Base-by-base conservation (phyloP, 1,140 invertebrate species). In the Anthonomus grandis region DNA sequence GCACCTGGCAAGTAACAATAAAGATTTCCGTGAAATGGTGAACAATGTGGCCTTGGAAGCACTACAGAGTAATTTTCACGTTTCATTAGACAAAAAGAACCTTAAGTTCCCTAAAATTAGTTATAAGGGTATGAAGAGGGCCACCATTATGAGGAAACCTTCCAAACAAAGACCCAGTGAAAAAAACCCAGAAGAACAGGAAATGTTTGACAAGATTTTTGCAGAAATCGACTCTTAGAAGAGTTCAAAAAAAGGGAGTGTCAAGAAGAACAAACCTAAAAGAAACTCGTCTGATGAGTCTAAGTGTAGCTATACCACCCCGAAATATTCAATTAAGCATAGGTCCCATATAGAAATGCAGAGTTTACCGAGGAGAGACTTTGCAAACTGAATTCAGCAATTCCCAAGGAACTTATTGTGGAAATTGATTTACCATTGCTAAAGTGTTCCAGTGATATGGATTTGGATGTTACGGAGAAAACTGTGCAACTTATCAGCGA, bases 31-130 rank as follows among this genome's bases (percentile, higher is more conserved):
- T 27, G 79, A 87, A 52, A 79, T 93, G 46, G 79, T 95, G 10
- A 86, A 92, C 63, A 85, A 89, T 51, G 93, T 89, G 2, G 92
- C 93, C 1, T 74, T 92, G 56, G 89, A 93, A 65, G 90, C 86
- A 4, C 80, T 95, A 8, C 86, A 93, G 66, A 81, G 79, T 13
- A 86, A 85, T 69, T 93, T 87, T 70, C 80, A 85, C 64, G 83
- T 91, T 15, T 81, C 83, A 51, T 72, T 95, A 38, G 91, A 95
- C 73, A 81, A 79, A 52, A 86, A 87, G 44, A 94, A 93, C 71
- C 68, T 91, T 0, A 89, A 86, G 65, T 87, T 85, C 73, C 89
- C 90, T 3, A 95, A 93, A 69, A 77, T 93, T 39, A 76, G 76
- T 23, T 95, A 87, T 70, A 95, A 94, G 76, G 93, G 92, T 10